These are phyloP conservation scores for Asarcornis scutulata DNA, from an alignment of 2,113 vertebrate species.

Conservation along the genomic window DNA sequence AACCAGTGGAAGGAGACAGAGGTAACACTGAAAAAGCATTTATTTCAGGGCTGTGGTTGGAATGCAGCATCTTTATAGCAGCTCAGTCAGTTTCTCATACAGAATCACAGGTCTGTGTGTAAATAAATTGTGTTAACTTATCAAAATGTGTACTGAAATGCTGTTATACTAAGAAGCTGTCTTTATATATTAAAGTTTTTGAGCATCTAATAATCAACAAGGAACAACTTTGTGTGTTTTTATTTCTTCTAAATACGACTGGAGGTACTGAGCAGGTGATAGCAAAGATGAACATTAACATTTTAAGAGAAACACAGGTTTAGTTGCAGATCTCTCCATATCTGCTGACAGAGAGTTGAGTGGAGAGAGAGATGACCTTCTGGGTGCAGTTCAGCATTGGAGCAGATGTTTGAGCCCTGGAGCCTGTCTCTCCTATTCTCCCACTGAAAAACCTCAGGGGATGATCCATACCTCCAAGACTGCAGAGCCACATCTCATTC, in stretches of 20 bases:
- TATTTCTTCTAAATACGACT: not conserved
- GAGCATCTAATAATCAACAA: not conserved
- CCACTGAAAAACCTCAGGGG: not conserved
- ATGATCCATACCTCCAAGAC: not conserved
- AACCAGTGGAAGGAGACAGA: not conserved
- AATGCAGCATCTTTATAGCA: not conserved
- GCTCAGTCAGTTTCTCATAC: not conserved
- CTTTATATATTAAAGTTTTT: not conserved
- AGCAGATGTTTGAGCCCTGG: not conserved
- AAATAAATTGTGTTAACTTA: not conserved
- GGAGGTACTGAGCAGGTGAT: not conserved
- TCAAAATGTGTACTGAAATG: not conserved
- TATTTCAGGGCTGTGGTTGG: not conserved
- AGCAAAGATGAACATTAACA: not conserved
- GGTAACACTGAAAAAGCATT: not conserved
- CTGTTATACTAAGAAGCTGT: not conserved
- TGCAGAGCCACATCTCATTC: not conserved
- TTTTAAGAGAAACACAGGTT: not conserved
- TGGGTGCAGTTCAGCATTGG: no score
- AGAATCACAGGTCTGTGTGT: not conserved
- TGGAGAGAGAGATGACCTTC: not conserved
- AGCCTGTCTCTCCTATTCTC: not conserved
- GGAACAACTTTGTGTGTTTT: not conserved
- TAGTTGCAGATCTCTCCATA: not conserved
- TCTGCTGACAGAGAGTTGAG: not conserved